A percentile compares a stretch with the other conserved stretches of the same genome.
Evolutionary conservation across 2,888 invertebrate genomes (phyloP).

Genomic region (Cheilosia urbana): DNA sequence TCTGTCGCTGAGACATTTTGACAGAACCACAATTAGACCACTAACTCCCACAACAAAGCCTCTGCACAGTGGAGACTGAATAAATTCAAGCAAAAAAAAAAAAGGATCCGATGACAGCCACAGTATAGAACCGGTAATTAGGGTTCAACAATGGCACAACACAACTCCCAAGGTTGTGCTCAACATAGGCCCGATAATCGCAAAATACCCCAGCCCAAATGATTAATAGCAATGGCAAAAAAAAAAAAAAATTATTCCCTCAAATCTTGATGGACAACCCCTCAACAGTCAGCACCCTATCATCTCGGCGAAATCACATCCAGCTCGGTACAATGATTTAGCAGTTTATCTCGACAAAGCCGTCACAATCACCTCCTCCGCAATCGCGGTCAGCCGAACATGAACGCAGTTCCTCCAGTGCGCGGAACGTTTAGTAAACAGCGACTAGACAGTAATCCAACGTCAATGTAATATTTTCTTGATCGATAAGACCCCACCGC

Average conservation of each 20-base stretch:
- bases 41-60: constrained; percentile 70
- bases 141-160: constrained; percentile 59
- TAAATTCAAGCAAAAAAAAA: constrained; percentile 18
- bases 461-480: constrained; percentile 43
- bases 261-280: constrained; percentile 70
- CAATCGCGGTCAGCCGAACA: constrained; percentile 39
- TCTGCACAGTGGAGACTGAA: constrained; percentile 15
- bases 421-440: constrained; percentile 44
- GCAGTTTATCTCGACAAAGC: constrained; percentile 43
- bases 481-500: constrained; percentile 63
- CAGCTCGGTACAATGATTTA: constrained; percentile 33
- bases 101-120: constrained; percentile 65
- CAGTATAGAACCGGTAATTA: constrained; percentile 66
- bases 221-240: constrained; percentile 35
- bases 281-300: constrained; percentile 51
- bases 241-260: constrained; percentile 39
- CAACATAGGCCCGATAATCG: constrained; percentile 46
- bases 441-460: constrained; percentile 62
- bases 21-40: constrained; percentile 73
- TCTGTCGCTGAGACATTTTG: constrained; percentile 71
- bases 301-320: constrained; percentile 50
- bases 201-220: constrained; percentile 38
- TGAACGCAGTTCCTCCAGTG: constrained; percentile 1
- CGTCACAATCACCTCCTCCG: constrained; percentile 64
- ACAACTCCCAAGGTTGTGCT: constrained; percentile 58